A percentile compares a stretch with the other conserved stretches of the same genome.
These are phyloP conservation scores for Oceanites oceanicus DNA, from an alignment of 2,113 vertebrate species.

Conservation along the genomic window DNA sequence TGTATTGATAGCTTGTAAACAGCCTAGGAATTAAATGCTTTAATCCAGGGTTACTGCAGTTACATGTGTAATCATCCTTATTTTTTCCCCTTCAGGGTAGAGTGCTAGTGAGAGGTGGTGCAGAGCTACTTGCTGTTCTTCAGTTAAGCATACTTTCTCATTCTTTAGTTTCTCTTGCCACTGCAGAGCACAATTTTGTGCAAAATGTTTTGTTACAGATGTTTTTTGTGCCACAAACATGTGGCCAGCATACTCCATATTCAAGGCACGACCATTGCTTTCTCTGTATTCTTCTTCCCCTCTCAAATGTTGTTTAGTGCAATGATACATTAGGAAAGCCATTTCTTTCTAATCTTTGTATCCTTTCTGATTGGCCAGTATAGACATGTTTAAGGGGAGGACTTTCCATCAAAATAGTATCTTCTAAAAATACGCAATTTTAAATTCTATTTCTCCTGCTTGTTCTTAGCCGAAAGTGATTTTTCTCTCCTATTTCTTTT, in stretches of 20 bases:
- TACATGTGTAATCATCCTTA: background rate
- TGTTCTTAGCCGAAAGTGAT: background rate
- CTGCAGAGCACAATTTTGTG: background rate
- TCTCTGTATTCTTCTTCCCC: background rate
- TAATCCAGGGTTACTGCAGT: conserved; percentile 9
- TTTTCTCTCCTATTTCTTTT: background rate
- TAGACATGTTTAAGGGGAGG: background rate
- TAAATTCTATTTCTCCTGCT: background rate
- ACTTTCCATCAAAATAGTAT: background rate
- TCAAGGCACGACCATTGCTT: background rate
- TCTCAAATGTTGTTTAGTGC: background rate
- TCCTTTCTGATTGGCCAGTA: background rate
- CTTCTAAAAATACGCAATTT: background rate
- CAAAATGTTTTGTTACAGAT: background rate
- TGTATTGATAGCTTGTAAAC: conserved; percentile 14
- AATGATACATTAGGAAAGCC: background rate
- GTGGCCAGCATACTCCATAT: background rate
- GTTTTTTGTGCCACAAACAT: background rate
- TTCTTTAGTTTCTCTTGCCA: background rate
- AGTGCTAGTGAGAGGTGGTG: background rate
- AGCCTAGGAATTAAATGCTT: background rate
- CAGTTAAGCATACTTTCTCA: background rate
- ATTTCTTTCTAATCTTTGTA: background rate
- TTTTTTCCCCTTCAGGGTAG: background rate
- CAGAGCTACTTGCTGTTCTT: background rate